Conservation (phyloP, 2,888 invertebrate species). For the Zhuqinia jingwanae region DNA sequence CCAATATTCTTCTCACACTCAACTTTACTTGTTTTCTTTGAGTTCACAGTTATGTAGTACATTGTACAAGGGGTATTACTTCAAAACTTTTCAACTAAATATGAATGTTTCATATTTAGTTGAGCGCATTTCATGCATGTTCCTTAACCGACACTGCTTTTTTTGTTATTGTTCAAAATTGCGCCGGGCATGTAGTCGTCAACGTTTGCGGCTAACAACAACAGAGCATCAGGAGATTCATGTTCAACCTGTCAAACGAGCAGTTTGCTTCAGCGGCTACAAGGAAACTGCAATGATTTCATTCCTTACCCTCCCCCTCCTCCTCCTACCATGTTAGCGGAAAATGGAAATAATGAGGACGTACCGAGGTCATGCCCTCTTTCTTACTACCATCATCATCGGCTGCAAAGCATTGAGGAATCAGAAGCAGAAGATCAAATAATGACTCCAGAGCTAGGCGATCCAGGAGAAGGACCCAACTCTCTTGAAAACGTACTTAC, state of each 20-base stretch:
- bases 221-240: constrained; percentile 61
- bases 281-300: neutral
- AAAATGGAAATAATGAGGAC: constrained; percentile 49
- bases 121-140: constrained; percentile 46
- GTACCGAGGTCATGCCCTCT: neutral
- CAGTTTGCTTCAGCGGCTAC: neutral
- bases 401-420: neutral
- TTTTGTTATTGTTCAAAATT: constrained; percentile 27
- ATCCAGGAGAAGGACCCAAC: neutral
- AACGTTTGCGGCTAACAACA: constrained; percentile 47
- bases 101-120: too few species aligned
- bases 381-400: constrained; percentile 13
- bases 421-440: constrained; percentile 3
- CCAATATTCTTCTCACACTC: constrained; percentile 30
- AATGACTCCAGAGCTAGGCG: neutral
- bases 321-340: neutral
- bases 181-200: constrained; percentile 18
- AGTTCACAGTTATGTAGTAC: constrained; percentile 2
- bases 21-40: constrained; percentile 20
- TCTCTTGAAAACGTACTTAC: neutral
- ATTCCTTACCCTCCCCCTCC: neutral
- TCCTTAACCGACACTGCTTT: neutral
- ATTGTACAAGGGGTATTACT: constrained; percentile 1
- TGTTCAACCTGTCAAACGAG: constrained; percentile 37
- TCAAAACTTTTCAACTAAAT: constrained; percentile 12